Base-by-base conservation (phyloP, 1,140 invertebrate genomes). In the Drosophila eugracilis region DNA sequence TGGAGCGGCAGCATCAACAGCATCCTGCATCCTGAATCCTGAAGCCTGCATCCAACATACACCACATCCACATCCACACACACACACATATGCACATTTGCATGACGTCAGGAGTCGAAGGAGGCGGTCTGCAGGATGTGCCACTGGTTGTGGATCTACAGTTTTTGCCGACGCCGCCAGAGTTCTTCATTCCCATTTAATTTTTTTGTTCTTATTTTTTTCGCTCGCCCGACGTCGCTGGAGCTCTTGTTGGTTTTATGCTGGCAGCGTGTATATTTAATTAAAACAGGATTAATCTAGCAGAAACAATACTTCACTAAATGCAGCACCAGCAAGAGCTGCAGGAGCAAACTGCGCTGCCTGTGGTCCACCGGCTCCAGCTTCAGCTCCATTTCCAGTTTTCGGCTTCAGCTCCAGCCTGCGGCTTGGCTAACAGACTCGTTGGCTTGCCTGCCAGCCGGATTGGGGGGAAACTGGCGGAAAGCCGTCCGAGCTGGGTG, bases 281-380 rank as follows among this genome's bases (percentile, higher is more conserved):
- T 88, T 88, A 88, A 88, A 88, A 88, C 83, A 71, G 84, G 84
- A 88, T 88, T 88, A 88, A 88, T 88, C 83, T 88, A 88, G 83
- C 83, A 88, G 84, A 88, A 88, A 88, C 83, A 88, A 88, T 88
- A 88, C 83, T 88, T 88, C 83, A 88, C 83, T 88, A 88, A 88
- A 88, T 88, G 84, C 83, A 89, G 77, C 80, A 52, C 36, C 71
- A 52, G 41, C 71, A 53, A 47, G 45, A 60, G 37, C 58, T 50
- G 58, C 59, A 60, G 39, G 50, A 58, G 53, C 36, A 53, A 45
- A 10, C 44, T 28, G 42, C 21, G 12, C 42, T 44, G 24, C 44
- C 44, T 28, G 44, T 47, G 44, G 44, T 53, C 45, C 45, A 54
- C 28, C 41, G 48, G 41, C 66, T 45, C 19, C 30, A 34, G 53